Base-by-base conservation (phyloP, 1,140 invertebrate species). In the Megathymus violae region DNA sequence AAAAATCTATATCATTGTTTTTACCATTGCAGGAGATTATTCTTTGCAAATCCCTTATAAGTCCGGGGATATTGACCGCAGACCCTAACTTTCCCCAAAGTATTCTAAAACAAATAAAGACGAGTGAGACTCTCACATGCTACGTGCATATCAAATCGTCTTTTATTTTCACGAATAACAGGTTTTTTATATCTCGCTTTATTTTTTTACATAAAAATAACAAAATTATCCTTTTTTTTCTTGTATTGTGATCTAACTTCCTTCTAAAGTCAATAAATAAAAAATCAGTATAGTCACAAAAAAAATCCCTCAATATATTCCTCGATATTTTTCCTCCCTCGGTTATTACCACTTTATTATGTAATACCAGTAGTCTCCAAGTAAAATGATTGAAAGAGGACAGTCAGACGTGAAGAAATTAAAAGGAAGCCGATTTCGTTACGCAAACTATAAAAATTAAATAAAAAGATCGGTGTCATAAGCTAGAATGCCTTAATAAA, bases 81-180 rank as follows among this genome's bases (percentile, higher is more conserved):
- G 61, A 56, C 67, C 63, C 71, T 25, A 85, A 86, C 76, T 86
- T 80, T 69, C 48, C 51, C 84, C 82, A 79, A 88, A 88, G 84
- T 89, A 87, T 87, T 89, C 80, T 87, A 85, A 89, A 87, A 89
- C 81, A 87, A 85, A 89, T 87, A 89, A 87, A 87, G 82, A 87
- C 80, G 81, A 87, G 83, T 79, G 74, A 78, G 70, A 78, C 71
- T 71, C 73, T 71, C 72, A 83, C 65, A 85, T 79, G 75, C 77
- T 81, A 68, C 64, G 67, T 71, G 83, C 76, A 81, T 88, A 81
- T 85, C 74, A 69, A 85, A 78, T 78, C 78, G 63, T 66, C 75
- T 74, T 81, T 82, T 80, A 81, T 78, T 65, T 77, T 77, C 72
- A 74, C 79, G 80, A 82, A 85, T 83, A 82, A 80, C 80, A 84